A percentile compares a stretch with the other conserved stretches of the same genome.
These are phyloP conservation scores for Cerceris rybyensis DNA, from an alignment of 2,888 invertebrate species.

Conservation along the genomic window DNA sequence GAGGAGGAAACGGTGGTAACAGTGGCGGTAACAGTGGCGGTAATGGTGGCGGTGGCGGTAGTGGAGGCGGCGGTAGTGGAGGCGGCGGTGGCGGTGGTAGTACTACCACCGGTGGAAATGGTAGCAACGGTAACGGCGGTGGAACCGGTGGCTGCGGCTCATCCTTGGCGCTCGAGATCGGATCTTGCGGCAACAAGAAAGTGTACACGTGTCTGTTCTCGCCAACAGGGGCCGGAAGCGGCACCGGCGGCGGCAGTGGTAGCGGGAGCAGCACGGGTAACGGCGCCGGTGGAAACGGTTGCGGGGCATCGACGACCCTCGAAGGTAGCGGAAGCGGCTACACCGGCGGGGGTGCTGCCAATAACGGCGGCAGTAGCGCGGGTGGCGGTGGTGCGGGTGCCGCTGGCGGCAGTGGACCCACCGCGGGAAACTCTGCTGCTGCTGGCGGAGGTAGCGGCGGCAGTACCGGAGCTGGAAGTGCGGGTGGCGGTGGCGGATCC, in stretches of 20 bases:
- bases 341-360: conserved; percentile 72
- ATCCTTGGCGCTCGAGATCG: conserved; percentile 63
- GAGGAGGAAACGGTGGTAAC: conserved; percentile 47
- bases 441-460: conserved; percentile 74
- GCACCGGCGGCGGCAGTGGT: conserved; percentile 63
- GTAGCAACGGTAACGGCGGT: conserved; percentile 63
- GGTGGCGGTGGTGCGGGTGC: conserved; percentile 63
- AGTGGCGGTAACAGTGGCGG: conserved; percentile 42
- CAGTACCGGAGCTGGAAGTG: conserved; percentile 67
- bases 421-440: conserved; percentile 78
- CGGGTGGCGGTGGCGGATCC: conserved; percentile 68
- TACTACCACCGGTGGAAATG: conserved; percentile 64
- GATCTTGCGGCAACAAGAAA: conserved; percentile 89
- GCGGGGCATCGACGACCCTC: conserved; percentile 62
- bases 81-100: conserved; percentile 37
- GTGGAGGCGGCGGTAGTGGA: conserved; percentile 58
- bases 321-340: conserved; percentile 59
- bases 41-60: conserved; percentile 66
- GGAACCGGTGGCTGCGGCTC: conserved; percentile 48
- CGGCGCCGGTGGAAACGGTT: conserved; percentile 76
- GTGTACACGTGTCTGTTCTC: conserved; percentile 87
- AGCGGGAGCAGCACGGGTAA: conserved; percentile 79
- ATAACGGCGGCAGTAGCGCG: conserved; percentile 79
- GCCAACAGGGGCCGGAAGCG: conserved; percentile 75
- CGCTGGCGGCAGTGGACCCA: conserved; percentile 68